Conservation (phyloP, 2,888 invertebrate species). For the Hemistola chrysoprasaria region DNA sequence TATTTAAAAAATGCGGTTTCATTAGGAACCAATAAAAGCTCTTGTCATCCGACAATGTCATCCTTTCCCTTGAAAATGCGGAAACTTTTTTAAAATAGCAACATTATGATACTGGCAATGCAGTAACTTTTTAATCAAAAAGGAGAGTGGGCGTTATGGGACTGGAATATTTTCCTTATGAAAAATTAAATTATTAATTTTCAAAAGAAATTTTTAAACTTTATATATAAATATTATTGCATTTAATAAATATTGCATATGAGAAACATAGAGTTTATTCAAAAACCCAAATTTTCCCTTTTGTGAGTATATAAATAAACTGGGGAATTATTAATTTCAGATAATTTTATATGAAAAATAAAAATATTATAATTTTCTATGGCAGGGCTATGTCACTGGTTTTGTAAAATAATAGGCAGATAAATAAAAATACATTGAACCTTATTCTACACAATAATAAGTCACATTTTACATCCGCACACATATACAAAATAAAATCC, state of each 20-base stretch:
- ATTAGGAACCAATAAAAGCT: conserved; percentile 30
- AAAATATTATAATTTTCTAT: conserved; percentile 16
- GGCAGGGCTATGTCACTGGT: conserved; percentile 14
- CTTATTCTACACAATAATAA: conserved; percentile 54
- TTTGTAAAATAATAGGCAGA: conserved; percentile 16
- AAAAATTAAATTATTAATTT: conserved; percentile 16
- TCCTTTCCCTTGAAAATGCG: background rate
- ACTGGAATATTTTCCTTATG: conserved; percentile 7
- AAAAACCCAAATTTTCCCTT: conserved; percentile 8
- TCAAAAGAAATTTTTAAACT: conserved; percentile 17
- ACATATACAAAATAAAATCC: conserved; percentile 70
- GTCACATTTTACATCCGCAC: conserved; percentile 71
- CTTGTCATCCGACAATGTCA: conserved; percentile 20
- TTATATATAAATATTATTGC: conserved; percentile 11
- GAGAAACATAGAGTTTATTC: conserved; percentile 10
- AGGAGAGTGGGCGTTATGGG: conserved; percentile 5
- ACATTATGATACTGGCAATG: conserved; percentile 1
- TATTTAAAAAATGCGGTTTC: conserved; percentile 20
- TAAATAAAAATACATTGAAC: conserved; percentile 36
- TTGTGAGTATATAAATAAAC: background rate
- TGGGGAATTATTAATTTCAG: too few species aligned
- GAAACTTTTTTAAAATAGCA: conserved; percentile 10
- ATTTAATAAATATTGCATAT: conserved; percentile 21
- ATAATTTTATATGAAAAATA: conserved; percentile 1
- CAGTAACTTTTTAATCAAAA: conserved; percentile 1